Percentiles rank a stretch among this genome's conserved stretches.
Conservation (phyloP, 1,140 invertebrate species). For the Drosophila watanabei region DNA sequence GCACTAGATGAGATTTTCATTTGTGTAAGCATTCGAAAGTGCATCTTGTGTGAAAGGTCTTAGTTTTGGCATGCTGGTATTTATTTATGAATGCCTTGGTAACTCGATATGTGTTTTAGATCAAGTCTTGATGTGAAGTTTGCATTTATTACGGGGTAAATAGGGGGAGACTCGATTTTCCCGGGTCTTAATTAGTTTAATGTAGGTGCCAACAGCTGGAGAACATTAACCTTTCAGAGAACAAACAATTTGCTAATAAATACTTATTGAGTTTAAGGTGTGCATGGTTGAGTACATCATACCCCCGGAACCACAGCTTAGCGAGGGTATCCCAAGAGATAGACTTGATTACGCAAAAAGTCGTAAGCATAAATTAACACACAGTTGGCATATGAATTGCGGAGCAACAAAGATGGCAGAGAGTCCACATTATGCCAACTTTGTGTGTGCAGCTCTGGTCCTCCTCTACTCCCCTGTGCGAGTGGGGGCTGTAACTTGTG, state of each 20-base stretch:
- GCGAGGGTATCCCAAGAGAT: constrained; percentile 22
- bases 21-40: constrained; percentile 8
- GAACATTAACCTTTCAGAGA: too few relatives aligned
- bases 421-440: constrained; percentile 58
- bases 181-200: not conserved
- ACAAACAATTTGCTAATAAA: not conserved
- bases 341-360: constrained; percentile 64
- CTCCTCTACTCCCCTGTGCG: not conserved
- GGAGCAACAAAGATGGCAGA: constrained; percentile 61
- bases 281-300: not conserved
- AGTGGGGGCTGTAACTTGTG: constrained; percentile 56
- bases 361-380: constrained; percentile 69
- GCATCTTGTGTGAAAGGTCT: not conserved
- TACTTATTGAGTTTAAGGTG: not conserved
- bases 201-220: not conserved
- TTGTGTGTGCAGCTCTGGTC: constrained; percentile 29
- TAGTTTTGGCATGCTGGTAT: not conserved
- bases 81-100: constrained; percentile 3
- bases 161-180: not conserved
- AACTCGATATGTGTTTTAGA: not conserved
- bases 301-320: not conserved
- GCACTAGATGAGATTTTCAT: constrained; percentile 3
- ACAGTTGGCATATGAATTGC: constrained; percentile 76
- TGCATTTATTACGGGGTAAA: not conserved
- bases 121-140: not conserved